A percentile compares a stretch with the other conserved stretches of the same genome.
Evolutionary conservation across 2,888 invertebrate genomes (phyloP).

Genomic region (Cynaeus angustus): DNA sequence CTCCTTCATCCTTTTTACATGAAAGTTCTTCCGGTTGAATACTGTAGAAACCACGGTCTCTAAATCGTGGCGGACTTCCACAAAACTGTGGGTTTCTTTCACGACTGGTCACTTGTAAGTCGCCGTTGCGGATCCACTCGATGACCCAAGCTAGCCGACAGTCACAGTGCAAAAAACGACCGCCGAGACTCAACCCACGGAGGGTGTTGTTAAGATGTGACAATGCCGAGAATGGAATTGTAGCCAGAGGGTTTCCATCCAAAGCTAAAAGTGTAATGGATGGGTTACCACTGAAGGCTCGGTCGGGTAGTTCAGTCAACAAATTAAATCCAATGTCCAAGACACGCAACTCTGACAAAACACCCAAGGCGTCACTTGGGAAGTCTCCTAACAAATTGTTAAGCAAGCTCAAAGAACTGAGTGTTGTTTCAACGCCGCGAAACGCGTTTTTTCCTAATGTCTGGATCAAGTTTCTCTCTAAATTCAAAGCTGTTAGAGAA

Average conservation of each 20-base stretch:
- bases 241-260: conserved; percentile 92
- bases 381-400: conserved; percentile 93
- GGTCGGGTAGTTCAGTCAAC: conserved; percentile 84
- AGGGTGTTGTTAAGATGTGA: conserved; percentile 86
- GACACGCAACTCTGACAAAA: conserved; percentile 87
- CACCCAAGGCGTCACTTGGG: conserved; percentile 86
- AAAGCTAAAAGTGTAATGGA: conserved; percentile 90
- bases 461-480: conserved; percentile 91
- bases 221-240: conserved; percentile 87
- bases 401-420: conserved; percentile 90
- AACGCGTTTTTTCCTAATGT: conserved; percentile 85
- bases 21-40: conserved; percentile 85
- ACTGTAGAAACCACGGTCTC: conserved; percentile 89
- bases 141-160: conserved; percentile 92
- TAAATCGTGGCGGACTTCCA: conserved; percentile 86
- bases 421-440: conserved; percentile 83
- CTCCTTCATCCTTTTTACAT: conserved; percentile 72
- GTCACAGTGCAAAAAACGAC: conserved; percentile 91
- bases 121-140: conserved; percentile 90
- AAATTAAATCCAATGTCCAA: conserved; percentile 95
- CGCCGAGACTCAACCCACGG: conserved; percentile 90
- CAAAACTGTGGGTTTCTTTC: conserved; percentile 95
- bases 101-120: conserved; percentile 92
- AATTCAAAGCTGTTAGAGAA: conserved; percentile 88
- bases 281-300: conserved; percentile 88